Evolutionary conservation across 2,113 vertebrate genomes (phyloP).

Genomic region (Hippocampus comes): DNA sequence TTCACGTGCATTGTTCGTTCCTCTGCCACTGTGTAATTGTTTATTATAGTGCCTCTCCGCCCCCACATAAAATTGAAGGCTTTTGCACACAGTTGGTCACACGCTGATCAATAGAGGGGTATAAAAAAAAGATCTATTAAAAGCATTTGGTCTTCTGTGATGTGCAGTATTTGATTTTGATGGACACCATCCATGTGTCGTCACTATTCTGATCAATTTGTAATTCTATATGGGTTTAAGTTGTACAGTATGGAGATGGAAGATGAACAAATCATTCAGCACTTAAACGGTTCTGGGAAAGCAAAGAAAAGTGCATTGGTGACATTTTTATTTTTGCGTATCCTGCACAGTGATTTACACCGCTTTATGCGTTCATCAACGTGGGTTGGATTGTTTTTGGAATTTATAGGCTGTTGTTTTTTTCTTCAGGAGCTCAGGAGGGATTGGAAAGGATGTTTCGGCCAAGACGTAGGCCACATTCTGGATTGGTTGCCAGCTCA

Average conservation of each 20-base stretch:
- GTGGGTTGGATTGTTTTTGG: not conserved
- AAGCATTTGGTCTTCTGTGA: not conserved
- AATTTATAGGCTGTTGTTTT: not conserved
- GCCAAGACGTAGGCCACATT: too few relatives aligned
- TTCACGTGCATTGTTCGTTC: not conserved
- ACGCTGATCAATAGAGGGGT: not conserved
- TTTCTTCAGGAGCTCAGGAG: not conserved
- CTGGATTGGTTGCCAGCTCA: too few relatives aligned
- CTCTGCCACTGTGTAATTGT: not conserved
- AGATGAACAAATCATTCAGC: not conserved
- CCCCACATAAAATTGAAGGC: not conserved
- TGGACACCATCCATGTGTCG: not conserved
- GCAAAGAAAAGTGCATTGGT: not conserved
- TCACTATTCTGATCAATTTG: conserved; percentile 1
- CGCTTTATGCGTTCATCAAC: not conserved
- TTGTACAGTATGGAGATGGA: not conserved
- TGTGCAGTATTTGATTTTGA: not conserved
- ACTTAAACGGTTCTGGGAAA: not conserved
- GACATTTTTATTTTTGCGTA: not conserved
- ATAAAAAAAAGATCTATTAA: not conserved
- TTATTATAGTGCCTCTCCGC: not conserved
- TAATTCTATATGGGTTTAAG: not conserved
- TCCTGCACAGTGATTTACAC: not conserved
- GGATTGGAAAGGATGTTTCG: not conserved
- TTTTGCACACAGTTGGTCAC: not conserved